Base-by-base conservation (phyloP, 2,113 vertebrate genomes). In the Pterocles burchelli region DNA sequence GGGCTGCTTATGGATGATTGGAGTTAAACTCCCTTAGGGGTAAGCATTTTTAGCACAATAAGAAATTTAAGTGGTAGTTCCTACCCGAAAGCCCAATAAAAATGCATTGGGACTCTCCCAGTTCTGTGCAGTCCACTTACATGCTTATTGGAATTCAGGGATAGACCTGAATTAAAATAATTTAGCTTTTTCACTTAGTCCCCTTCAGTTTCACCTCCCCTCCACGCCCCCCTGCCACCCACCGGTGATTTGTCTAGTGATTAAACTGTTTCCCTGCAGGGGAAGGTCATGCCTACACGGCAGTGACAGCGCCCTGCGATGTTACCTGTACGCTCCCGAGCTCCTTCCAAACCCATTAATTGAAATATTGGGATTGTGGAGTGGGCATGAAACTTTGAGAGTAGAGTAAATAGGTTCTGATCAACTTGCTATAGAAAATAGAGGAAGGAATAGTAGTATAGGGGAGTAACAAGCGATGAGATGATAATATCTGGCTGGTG, bases 51-150 rank as follows among this genome's bases (percentile, higher is more conserved):
- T 34, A 59, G 36, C 34, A 55, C 71, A 57, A 6, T 11, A 22
- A 51, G 5, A 10, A 28, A 6, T 73, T 66, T 15, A n/a, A 70
- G 34, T 12, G 14, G 14, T 28, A 4, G 7, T 20, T 83, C 59
- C 14, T 22, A 13, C 57, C 17, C 3, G 0, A 6, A 81, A 48
- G 25, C 45, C 46, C 33, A 6, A 0, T 41, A 12, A 20, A 21
- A 51, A 38, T 0, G 2, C 20, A 2, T 3, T 78, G 26, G n/a
- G 70, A 15, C 33, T 49, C 36, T 76, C 19, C 21, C 11, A n/a
- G n/a, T 59, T 67, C 43, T 16, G 15, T 43, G 57, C 63, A 12
- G 4, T 36, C 20, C 14, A 7, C 19, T 49, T 15, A 8, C 34
- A 25, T 58, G 49, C 79, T 87, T 48, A 22, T 0, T 59, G 43